Percentiles rank a stretch among this genome's conserved stretches.
Conservation (phyloP, 2,888 invertebrate genomes). For the Cinara cedri region DNA sequence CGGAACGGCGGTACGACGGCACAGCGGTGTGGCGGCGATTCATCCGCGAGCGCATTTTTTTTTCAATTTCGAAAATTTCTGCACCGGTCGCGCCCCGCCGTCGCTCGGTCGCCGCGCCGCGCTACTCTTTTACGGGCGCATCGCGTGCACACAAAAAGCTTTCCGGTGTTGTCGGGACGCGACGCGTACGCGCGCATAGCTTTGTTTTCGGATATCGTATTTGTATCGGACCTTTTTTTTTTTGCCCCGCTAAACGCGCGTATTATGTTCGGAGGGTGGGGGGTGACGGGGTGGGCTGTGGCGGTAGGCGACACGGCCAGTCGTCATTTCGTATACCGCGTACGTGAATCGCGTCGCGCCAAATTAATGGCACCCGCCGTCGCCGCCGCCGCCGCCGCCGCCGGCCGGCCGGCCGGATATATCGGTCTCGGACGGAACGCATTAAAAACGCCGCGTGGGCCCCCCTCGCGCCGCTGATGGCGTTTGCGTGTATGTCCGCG, state of each 20-base stretch:
- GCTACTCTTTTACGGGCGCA: neutral
- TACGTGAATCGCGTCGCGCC: neutral
- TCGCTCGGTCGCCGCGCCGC: no score
- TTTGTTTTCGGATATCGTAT: conserved; percentile 16
- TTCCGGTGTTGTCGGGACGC: conserved; percentile 50
- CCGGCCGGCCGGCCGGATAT: conserved; percentile 4
- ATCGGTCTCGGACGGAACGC: conserved; percentile 42
- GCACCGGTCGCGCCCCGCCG: neutral
- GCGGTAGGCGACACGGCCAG: neutral
- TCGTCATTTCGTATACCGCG: neutral
- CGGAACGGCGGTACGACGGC: neutral
- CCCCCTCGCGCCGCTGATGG: conserved; percentile 46
- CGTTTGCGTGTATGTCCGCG: conserved; percentile 50
- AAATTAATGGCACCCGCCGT: conserved; percentile 38
- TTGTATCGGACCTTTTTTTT: conserved; percentile 29
- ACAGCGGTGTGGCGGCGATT: neutral
- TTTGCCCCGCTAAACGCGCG: neutral
- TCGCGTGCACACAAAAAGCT: conserved; percentile 40
- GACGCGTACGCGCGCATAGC: conserved; percentile 27
- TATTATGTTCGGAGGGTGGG: neutral
- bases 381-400: neutral
- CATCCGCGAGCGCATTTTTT: neutral
- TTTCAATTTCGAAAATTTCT: conserved; percentile 7
- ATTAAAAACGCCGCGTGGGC: conserved; percentile 54
- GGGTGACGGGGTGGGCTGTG: no score